A percentile compares a stretch with the other conserved stretches of the same genome.
These are phyloP conservation scores for Colostygia pectinataria DNA, from an alignment of 2,888 invertebrate species.

Conservation along the genomic window DNA sequence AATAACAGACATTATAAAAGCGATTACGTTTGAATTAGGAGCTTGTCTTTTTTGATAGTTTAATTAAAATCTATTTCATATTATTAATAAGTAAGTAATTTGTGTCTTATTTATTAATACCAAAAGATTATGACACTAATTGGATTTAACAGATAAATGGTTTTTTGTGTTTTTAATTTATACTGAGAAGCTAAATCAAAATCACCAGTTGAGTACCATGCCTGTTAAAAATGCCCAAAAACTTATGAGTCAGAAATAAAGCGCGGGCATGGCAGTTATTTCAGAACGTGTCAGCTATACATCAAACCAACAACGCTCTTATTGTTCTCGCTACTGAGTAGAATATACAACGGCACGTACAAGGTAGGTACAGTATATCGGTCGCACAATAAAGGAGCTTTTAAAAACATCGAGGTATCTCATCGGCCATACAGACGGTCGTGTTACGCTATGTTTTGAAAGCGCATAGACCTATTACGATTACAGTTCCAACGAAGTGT, in stretches of 20 bases:
- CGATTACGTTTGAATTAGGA: conserved; percentile 14
- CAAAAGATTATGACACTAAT: not conserved
- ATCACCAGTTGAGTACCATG: conserved; percentile 41
- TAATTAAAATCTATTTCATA: conserved; percentile 9
- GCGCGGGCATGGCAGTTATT: conserved; percentile 37
- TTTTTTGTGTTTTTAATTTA: not conserved
- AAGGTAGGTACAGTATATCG: conserved; percentile 46
- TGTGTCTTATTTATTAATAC: conserved; percentile 10
- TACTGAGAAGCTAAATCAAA: conserved; percentile 28
- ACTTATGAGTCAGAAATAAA: conserved; percentile 49
- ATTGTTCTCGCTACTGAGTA: conserved; percentile 38
- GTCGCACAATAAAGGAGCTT: conserved; percentile 78
- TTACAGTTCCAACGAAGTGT: conserved; percentile 79
- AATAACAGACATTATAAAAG: conserved; percentile 18
- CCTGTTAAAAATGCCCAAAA: conserved; percentile 43
- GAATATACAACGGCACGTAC: conserved; percentile 33
- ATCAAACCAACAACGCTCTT: conserved; percentile 39
- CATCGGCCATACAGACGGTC: conserved; percentile 65
- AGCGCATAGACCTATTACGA: conserved; percentile 75
- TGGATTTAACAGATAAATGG: not conserved
- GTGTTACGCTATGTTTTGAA: conserved; percentile 79
- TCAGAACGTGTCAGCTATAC: conserved; percentile 33
- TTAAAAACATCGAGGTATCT: conserved; percentile 77
- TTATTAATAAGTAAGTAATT: not conserved
- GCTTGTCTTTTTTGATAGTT: conserved; percentile 11